Percentiles rank a stretch among this genome's conserved stretches.
phyloP scores from a whole-genome alignment of 2,888 invertebrate species.

The Oegoconia quadripuncta region DNA sequence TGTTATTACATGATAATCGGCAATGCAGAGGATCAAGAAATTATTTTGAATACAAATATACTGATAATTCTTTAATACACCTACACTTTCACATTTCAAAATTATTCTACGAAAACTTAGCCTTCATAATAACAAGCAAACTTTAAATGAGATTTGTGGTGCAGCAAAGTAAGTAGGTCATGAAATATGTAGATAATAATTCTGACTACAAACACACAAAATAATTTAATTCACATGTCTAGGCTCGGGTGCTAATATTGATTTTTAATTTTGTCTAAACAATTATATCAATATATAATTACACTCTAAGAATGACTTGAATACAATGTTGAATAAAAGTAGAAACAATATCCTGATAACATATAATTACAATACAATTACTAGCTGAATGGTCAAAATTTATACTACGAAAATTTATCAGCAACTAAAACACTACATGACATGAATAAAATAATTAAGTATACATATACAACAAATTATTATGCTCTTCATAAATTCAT shows the following conservation, averaged over 20 bases:
- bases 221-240: slow-evolving; percentile 49
- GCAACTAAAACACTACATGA: slow-evolving; percentile 30
- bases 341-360: slow-evolving; percentile 40
- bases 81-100: slow-evolving; percentile 68
- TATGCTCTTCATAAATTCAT: slow-evolving; percentile 11
- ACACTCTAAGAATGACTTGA: slow-evolving; percentile 47
- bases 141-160: slow-evolving; percentile 55
- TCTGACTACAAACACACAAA: slow-evolving; percentile 41
- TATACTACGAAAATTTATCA: slow-evolving; percentile 27
- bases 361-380: slow-evolving; percentile 37
- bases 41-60: slow-evolving; percentile 73
- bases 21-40: slow-evolving; percentile 77
- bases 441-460: slow-evolving; percentile 28
- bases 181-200: slow-evolving; percentile 43
- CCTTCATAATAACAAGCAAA: slow-evolving; percentile 57
- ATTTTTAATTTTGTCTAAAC: slow-evolving; percentile 46
- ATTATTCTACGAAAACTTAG: slow-evolving; percentile 69
- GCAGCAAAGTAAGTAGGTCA: slow-evolving; percentile 32
- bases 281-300: slow-evolving; percentile 40
- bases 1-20: slow-evolving; percentile 78
- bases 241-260: slow-evolving; percentile 56
- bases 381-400: slow-evolving; percentile 50
- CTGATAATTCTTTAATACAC: slow-evolving; percentile 68
- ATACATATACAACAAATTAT: slow-evolving; percentile 12
- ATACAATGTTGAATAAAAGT: slow-evolving; percentile 37